Conservation (phyloP, 2,888 invertebrate species). For the Octodonta nipae region DNA sequence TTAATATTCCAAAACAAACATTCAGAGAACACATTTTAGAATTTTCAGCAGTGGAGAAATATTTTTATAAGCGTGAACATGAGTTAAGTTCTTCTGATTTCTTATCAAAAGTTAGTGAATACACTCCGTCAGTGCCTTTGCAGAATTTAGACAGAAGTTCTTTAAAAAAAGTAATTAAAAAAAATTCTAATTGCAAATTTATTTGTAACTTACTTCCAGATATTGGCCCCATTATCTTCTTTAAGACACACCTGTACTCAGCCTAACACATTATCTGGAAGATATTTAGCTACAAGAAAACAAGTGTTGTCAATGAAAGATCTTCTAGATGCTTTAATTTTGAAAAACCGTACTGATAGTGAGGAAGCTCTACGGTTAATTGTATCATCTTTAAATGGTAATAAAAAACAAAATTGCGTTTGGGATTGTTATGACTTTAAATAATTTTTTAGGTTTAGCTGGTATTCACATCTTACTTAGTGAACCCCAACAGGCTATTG, state of each 20-base stretch:
- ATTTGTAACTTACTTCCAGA: conserved; percentile 23
- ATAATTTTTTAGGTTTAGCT: conserved; percentile 40
- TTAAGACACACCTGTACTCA: conserved; percentile 60
- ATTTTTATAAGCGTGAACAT: conserved; percentile 56
- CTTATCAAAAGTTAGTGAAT: conserved; percentile 33
- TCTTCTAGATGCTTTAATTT: conserved; percentile 49
- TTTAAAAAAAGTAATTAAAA: conserved; percentile 30
- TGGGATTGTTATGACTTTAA: neutral
- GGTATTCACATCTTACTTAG: conserved; percentile 46
- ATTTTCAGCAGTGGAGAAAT: conserved; percentile 59
- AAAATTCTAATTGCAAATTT: conserved; percentile 4
- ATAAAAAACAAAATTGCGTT: no score
- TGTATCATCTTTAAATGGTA: conserved; percentile 53
- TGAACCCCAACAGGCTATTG: conserved; percentile 42
- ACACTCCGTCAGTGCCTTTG: conserved; percentile 36
- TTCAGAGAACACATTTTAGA: conserved; percentile 44
- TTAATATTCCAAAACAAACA: conserved; percentile 51
- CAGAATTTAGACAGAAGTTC: conserved; percentile 36
- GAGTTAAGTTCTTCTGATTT: conserved; percentile 39
- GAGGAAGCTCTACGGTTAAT: conserved; percentile 50
- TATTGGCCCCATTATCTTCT: conserved; percentile 49
- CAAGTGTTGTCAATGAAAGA: conserved; percentile 49
- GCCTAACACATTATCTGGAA: conserved; percentile 47
- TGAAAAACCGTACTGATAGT: conserved; percentile 45
- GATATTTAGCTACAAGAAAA: conserved; percentile 40